A percentile compares a stretch with the other conserved stretches of the same genome.
Evolutionary conservation across 2,113 vertebrate genomes (phyloP).

Genomic region (Noturus placidus): DNA sequence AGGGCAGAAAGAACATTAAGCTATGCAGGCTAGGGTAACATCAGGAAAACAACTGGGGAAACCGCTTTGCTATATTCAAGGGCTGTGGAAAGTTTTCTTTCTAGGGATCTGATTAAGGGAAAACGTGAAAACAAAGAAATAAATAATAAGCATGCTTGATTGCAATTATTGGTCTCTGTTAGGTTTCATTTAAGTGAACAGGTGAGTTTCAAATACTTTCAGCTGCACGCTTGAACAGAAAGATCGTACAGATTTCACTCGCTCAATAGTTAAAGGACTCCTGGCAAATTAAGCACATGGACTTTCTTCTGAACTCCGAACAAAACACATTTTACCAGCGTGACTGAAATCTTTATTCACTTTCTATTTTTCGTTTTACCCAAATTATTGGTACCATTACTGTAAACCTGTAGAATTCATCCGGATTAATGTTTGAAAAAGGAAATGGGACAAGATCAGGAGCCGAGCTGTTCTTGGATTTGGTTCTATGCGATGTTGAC

Average conservation of each 20-base stretch:
- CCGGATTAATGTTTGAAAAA: neutral
- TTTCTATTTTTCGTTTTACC: neutral
- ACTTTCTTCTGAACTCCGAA: neutral
- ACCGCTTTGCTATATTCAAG: neutral
- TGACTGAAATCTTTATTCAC: neutral
- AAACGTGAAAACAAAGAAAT: neutral
- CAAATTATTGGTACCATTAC: neutral
- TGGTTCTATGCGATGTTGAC: neutral
- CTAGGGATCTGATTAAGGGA: neutral
- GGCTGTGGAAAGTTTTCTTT: neutral
- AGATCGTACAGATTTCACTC: neutral
- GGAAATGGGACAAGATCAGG: neutral
- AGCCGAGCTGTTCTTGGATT: neutral
- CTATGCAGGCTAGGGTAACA: neutral
- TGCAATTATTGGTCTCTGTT: neutral
- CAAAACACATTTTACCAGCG: neutral
- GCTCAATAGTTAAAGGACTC: neutral
- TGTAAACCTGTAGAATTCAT: neutral
- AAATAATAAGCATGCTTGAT: neutral
- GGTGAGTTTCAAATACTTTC: slow-evolving; percentile 3
- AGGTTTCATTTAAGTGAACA: slow-evolving; percentile 5
- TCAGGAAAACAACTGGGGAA: neutral
- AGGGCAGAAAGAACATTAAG: slow-evolving; percentile 1
- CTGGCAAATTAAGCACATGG: neutral
- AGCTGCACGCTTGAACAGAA: neutral